Conservation (phyloP, 2,113 vertebrate species). For the Neoarius graeffei region DNA sequence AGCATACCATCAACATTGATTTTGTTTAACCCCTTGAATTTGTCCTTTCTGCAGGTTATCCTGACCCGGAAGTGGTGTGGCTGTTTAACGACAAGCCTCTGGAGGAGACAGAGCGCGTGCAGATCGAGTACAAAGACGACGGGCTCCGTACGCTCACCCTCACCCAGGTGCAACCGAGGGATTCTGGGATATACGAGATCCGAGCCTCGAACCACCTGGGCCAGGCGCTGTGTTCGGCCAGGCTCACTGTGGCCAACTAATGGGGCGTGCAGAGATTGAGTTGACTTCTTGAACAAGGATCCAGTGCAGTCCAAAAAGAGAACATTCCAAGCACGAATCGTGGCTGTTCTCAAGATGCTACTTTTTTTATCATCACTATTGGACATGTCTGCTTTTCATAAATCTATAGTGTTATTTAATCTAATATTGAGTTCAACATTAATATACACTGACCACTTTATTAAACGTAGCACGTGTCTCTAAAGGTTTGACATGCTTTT, state of each 20-base stretch:
- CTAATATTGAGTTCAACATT: background rate
- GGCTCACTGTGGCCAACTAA: slow-evolving; percentile 54
- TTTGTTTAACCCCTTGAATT: background rate
- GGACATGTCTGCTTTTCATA: background rate
- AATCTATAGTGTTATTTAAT: background rate
- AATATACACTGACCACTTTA: background rate
- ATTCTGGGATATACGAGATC: slow-evolving; percentile 75
- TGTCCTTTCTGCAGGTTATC: slow-evolving; percentile 66
- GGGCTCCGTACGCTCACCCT: slow-evolving; percentile 72
- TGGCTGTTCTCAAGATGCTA: background rate
- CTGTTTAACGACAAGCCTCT: slow-evolving; percentile 61
- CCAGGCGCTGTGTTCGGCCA: slow-evolving; percentile 62
- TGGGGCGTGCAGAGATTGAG: background rate
- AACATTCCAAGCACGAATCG: background rate
- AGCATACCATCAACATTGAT: too few species aligned
- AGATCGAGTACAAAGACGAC: slow-evolving; percentile 59
- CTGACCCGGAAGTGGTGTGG: slow-evolving; percentile 74
- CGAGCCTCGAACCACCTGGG: slow-evolving; percentile 66
- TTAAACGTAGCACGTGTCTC: background rate
- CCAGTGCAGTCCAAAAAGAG: background rate
- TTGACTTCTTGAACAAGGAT: background rate
- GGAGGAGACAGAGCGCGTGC: slow-evolving; percentile 54
- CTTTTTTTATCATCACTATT: background rate
- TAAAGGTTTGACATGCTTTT: background rate
- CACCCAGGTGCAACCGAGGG: slow-evolving; percentile 53